Conservation (phyloP, 2,797 vertebrate species). For the Arremon brunneinucha region DNA sequence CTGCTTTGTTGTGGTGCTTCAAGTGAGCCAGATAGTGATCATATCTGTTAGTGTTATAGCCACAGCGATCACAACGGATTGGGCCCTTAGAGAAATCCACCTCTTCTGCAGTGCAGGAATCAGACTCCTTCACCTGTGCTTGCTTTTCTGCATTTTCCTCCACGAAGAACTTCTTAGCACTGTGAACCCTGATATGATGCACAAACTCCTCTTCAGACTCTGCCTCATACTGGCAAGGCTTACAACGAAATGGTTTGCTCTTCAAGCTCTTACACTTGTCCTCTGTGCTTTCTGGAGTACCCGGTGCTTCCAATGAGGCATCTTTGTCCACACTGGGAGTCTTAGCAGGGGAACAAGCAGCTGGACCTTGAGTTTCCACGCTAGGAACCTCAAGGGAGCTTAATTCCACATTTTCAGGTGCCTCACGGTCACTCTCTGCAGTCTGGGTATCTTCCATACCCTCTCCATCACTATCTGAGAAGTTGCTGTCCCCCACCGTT, state of each 20-base stretch:
- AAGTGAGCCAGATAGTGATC: constrained; percentile 97
- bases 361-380: constrained; percentile 19
- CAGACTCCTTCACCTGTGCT: constrained; percentile 73
- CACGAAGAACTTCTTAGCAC: constrained; percentile 90
- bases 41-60: constrained; percentile 97
- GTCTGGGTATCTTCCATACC: constrained; percentile 75
- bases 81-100: constrained; percentile 87
- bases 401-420: constrained; percentile 73
- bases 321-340: constrained; percentile 52
- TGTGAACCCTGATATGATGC: constrained; percentile 88
- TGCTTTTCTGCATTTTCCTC: constrained; percentile 88
- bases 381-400: constrained; percentile 44
- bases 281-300: constrained; percentile 60
- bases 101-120: constrained; percentile 63
- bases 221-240: constrained; percentile 92
- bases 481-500: constrained; percentile 85
- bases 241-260: constrained; percentile 93
- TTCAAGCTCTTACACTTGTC: constrained; percentile 80
- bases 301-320: constrained; percentile 14
- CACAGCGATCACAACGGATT: constrained; percentile 93
- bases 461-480: constrained; percentile 90
- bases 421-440: constrained; percentile 68
- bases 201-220: constrained; percentile 90
- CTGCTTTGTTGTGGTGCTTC: constrained; percentile 93
- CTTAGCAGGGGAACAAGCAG: constrained; percentile 52